A percentile compares a stretch with the other conserved stretches of the same genome.
These are phyloP conservation scores for Lasius platythorax DNA, from an alignment of 2,888 invertebrate species.

Conservation along the genomic window DNA sequence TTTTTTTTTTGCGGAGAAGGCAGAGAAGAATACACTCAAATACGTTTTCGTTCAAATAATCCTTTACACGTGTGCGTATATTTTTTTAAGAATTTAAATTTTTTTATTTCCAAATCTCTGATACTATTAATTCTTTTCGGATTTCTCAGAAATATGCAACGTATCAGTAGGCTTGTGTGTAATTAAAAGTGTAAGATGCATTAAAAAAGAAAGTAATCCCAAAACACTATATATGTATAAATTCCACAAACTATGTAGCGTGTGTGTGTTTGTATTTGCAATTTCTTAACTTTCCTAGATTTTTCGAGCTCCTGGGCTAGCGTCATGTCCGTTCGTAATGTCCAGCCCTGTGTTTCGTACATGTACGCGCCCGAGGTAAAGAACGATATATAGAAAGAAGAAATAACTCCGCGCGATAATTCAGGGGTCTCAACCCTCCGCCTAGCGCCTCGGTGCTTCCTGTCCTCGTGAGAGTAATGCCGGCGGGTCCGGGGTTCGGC, in stretches of 20 bases:
- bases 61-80: neutral
- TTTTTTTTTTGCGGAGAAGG: neutral
- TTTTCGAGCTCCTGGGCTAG: constrained; percentile 13
- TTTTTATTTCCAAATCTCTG: neutral
- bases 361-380: constrained; percentile 50
- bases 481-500: constrained; percentile 39
- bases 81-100: neutral
- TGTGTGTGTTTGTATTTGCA: neutral
- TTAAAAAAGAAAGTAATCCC: neutral
- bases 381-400: constrained; percentile 70
- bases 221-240: neutral
- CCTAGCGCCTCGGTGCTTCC: constrained; percentile 66
- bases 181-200: neutral
- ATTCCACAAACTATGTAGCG: neutral
- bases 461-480: constrained; percentile 63
- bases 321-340: constrained; percentile 18
- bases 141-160: neutral
- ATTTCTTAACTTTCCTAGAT: neutral
- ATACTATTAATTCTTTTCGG: neutral
- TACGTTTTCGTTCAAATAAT: neutral
- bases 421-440: constrained; percentile 66
- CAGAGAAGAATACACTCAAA: neutral
- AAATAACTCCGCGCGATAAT: constrained; percentile 77
- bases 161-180: neutral
- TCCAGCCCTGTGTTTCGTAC: constrained; percentile 41